Evolutionary conservation across 2,797 vertebrate genomes (phyloP).

Genomic region (Alectoris magna): DNA sequence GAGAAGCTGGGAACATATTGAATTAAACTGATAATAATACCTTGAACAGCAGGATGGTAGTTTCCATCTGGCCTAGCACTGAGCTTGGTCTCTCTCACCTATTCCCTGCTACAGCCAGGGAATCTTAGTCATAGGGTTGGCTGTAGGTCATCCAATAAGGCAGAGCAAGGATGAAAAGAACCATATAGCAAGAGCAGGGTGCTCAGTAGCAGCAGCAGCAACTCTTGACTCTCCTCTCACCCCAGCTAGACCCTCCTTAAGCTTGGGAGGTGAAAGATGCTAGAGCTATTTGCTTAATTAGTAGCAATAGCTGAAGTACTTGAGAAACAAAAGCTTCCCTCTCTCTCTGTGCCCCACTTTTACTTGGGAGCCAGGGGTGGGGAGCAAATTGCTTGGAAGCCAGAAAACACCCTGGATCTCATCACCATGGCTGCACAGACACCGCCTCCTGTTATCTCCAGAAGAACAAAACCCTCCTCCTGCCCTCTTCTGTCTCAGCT

Average conservation of each 20-base stretch:
- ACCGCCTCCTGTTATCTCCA: conserved; percentile 67
- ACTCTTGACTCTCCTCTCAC: conserved; percentile 7
- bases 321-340: conserved; percentile 70
- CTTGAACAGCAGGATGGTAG: conserved; percentile 19
- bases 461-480: conserved; percentile 70
- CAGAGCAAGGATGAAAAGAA: not conserved
- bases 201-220: not conserved
- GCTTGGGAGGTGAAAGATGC: conserved; percentile 12
- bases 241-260: conserved; percentile 16
- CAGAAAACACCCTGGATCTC: conserved; percentile 65
- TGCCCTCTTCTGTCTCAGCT: conserved; percentile 61
- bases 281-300: conserved; percentile 56
- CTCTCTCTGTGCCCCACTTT: conserved; percentile 64
- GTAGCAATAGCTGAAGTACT: conserved; percentile 69
- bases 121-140: not conserved
- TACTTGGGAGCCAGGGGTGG: conserved; percentile 46
- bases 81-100: conserved; percentile 18
- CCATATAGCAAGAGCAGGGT: not conserved
- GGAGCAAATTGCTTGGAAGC: conserved; percentile 66
- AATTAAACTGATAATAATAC: conserved; percentile 26
- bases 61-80: conserved; percentile 38
- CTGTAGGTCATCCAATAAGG: not conserved
- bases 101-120: conserved; percentile 9
- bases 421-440: conserved; percentile 74
- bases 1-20: conserved; percentile 40